These are phyloP conservation scores for Trinectes maculatus DNA, from an alignment of 2,113 vertebrate genomes.

Conservation along the genomic window DNA sequence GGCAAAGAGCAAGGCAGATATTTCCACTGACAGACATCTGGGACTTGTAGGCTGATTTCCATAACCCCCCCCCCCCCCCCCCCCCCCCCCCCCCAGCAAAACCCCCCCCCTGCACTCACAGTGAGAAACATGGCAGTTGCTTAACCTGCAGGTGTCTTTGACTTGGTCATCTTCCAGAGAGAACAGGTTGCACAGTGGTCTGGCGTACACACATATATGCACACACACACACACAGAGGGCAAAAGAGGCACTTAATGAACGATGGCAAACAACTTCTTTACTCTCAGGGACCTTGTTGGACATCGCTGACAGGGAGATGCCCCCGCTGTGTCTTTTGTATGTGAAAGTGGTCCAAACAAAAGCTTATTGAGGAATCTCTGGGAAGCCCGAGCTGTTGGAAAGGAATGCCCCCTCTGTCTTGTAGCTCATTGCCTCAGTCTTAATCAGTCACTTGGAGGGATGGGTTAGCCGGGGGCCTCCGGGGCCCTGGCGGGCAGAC, in stretches of 20 bases:
- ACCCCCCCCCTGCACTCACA: conserved; percentile 18
- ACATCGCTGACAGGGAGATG: conserved; percentile 38
- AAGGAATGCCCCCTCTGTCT: conserved; percentile 66
- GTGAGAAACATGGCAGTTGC: conserved; percentile 43
- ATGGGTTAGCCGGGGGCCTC: conserved; percentile 18
- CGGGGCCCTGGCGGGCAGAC: conserved; percentile 4
- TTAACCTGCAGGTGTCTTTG: conserved; percentile 68
- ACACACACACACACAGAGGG: conserved; percentile 6
- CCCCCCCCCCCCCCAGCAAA: neutral
- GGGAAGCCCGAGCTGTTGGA: conserved; percentile 64
- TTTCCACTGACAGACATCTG: conserved; percentile 44
- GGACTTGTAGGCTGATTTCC: neutral
- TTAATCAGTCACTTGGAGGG: conserved; percentile 63
- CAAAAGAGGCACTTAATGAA: conserved; percentile 59
- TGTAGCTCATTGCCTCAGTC: conserved; percentile 37
- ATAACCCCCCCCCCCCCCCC: neutral
- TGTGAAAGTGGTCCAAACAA: conserved; percentile 69
- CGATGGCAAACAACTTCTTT: conserved; percentile 63
- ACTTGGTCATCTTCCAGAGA: conserved; percentile 69
- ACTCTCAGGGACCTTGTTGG: conserved; percentile 39
- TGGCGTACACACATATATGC: conserved; percentile 20
- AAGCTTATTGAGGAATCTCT: conserved; percentile 73
- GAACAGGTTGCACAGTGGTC: conserved; percentile 71
- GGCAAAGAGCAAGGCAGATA: conserved; percentile 21
- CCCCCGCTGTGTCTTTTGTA: conserved; percentile 64